Percentiles rank a stretch among this genome's conserved stretches.
Evolutionary conservation across 2,797 vertebrate species (phyloP).

Genomic region (Crypturellus tataupa): DNA sequence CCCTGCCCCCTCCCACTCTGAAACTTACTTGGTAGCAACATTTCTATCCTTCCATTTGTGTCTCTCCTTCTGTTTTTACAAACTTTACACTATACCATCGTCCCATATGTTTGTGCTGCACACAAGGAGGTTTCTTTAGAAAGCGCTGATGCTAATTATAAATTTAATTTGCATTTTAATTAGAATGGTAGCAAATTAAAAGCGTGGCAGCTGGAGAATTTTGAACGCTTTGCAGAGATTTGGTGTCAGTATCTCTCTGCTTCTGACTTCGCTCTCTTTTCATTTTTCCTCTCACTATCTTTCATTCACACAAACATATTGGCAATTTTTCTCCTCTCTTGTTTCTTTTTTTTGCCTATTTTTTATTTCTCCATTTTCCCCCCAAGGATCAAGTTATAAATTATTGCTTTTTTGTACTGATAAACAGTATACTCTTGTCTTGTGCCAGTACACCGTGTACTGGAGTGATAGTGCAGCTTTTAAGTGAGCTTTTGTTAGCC

Average conservation of each 20-base stretch:
- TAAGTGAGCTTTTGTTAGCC: constrained; percentile 53
- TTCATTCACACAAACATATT: constrained; percentile 80
- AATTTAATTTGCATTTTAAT: constrained; percentile 99
- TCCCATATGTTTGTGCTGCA: constrained; percentile 97
- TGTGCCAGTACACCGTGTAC: constrained; percentile 56
- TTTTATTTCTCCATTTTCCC: constrained; percentile 72
- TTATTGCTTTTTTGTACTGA: constrained; percentile 77
- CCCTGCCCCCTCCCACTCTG: constrained; percentile 70
- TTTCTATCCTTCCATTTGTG: constrained; percentile 57
- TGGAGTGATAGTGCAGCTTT: constrained; percentile 58
- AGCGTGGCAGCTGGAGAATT: constrained; percentile 99
- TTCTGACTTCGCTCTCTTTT: constrained; percentile 80
- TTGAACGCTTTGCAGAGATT: constrained; percentile 92
- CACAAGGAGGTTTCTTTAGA: constrained; percentile 98
- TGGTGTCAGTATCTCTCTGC: constrained; percentile 84
- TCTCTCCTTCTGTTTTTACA: constrained; percentile 81
- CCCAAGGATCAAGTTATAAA: constrained; percentile 78
- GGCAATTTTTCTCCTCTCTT: constrained; percentile 76
- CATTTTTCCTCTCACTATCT: constrained; percentile 81
- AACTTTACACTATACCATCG: constrained; percentile 91
- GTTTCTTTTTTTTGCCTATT: constrained; percentile 68
- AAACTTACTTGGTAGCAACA: constrained; percentile 64
- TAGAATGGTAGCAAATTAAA: constrained; percentile 99
- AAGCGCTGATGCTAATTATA: constrained; percentile 99
- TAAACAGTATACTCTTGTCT: constrained; percentile 70